These are phyloP conservation scores for Crenichthys baileyi DNA, from an alignment of 2,797 vertebrate genomes.

Conservation along the genomic window DNA sequence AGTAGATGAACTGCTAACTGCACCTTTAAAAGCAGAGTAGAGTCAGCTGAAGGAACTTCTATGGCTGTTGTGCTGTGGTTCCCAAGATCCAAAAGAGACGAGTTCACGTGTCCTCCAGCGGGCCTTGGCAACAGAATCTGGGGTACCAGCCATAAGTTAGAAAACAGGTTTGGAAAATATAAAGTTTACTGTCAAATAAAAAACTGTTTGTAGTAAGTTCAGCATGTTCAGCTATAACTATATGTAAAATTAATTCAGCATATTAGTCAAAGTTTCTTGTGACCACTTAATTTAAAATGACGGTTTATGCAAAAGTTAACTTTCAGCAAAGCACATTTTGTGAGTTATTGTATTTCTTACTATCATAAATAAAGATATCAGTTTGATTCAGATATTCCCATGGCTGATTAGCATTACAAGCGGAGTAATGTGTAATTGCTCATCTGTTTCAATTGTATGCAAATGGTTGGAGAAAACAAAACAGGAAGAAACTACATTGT, in stretches of 20 bases:
- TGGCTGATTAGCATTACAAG: not conserved
- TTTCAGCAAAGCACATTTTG: not conserved
- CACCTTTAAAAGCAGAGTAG: conserved; percentile 83
- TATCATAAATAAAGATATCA: not conserved
- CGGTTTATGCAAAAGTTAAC: not conserved
- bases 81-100: conserved; percentile 79
- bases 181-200: not conserved
- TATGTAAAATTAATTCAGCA: conserved; percentile 1
- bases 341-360: not conserved
- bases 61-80: conserved; percentile 83
- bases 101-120: conserved; percentile 67
- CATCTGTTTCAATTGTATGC: not conserved
- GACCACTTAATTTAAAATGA: not conserved
- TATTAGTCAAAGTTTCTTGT: not conserved
- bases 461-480: not conserved
- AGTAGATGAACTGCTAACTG: conserved; percentile 1
- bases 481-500: not conserved
- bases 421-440: not conserved
- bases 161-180: not conserved
- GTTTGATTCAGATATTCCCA: not conserved
- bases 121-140: conserved; percentile 87
- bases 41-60: conserved; percentile 77
- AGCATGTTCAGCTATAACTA: not conserved
- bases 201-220: not conserved
- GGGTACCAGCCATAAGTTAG: not conserved